A percentile compares a stretch with the other conserved stretches of the same genome.
These are phyloP conservation scores for Pangasius larnaudii DNA, from an alignment of 2,797 vertebrate genomes.

Conservation along the genomic window DNA sequence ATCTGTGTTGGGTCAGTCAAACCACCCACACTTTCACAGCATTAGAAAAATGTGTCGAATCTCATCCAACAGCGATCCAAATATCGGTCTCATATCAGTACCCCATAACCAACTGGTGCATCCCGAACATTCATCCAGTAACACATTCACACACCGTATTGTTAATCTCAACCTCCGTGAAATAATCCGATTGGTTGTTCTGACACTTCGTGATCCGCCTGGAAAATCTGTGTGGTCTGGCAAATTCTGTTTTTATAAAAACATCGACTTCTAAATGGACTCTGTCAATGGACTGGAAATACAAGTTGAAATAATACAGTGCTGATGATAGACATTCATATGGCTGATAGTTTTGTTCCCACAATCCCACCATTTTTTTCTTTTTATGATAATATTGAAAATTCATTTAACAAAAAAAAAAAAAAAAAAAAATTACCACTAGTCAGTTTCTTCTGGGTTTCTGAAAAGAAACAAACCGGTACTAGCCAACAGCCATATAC, in stretches of 20 bases:
- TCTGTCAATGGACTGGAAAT: neutral
- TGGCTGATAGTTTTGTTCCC: conserved; percentile 21
- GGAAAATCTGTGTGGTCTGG: neutral
- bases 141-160: neutral
- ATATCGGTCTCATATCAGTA: neutral
- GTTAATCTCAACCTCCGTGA: neutral
- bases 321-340: conserved; percentile 18
- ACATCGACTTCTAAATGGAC: neutral
- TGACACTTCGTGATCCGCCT: neutral
- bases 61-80: neutral
- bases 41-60: neutral
- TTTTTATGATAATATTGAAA: conserved; percentile 4
- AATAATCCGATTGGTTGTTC: neutral
- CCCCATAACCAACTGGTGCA: neutral
- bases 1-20: neutral
- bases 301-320: conserved; percentile 13
- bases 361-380: neutral
- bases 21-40: neutral
- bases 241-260: neutral
- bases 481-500: conserved; percentile 8
- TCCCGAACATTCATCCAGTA: neutral
- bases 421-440: neutral
- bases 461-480: neutral
- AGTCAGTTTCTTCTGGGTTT: conserved; percentile 11
- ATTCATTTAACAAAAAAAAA: neutral